Base-by-base conservation (phyloP, 2,888 invertebrate genomes). In the Drosophila suboccidentalis region DNA sequence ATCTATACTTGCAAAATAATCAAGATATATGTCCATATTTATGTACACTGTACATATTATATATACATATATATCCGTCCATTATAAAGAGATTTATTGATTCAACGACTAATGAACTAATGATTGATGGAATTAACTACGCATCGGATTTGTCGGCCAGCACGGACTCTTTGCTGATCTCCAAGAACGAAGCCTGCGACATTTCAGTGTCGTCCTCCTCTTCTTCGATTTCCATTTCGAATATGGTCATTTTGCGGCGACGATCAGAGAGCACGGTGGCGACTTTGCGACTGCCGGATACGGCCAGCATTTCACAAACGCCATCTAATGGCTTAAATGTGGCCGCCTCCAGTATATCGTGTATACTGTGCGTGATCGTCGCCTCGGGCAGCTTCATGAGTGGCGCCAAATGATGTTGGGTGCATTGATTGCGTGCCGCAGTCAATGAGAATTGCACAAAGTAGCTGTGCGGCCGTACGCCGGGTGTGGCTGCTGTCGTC, bases 221-320 rank as follows among this genome's bases (percentile, higher is more conserved):
- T 26, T 97, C 98, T 90, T 98, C 98, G 0, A 96, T 96, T 93
- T 98, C 98, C 95, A 98, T 98, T 92, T 98, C 97, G 91, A 97
- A 97, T 51, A 98, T 94, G 71, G 97, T 94, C 46, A 98, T 96
- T 91, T 97, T 96, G 67, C 97, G 95, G 59, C 94, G 94, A 83
- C 95, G 97, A 80, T 96, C 96, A 15, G 97, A 96, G 43, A 98
- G 93, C 50, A 98, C 95, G 43, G 98, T 96, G 9, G 97, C 96
- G 9, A 98, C 97, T 80, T 93, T 93, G 68, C 95, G 92, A 61
- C 95, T 95, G 0, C 98, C 98, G 47, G 97, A 97, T 3, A 98
- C 98, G 1, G 98, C 96, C 87, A 98, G 94, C 71, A 94, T 93
- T 65, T 94, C 94, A 3, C 95, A 95, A 77, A 94, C 94, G 82